Base-by-base conservation (phyloP, 2,888 invertebrate species). In the Aelia acuminata region DNA sequence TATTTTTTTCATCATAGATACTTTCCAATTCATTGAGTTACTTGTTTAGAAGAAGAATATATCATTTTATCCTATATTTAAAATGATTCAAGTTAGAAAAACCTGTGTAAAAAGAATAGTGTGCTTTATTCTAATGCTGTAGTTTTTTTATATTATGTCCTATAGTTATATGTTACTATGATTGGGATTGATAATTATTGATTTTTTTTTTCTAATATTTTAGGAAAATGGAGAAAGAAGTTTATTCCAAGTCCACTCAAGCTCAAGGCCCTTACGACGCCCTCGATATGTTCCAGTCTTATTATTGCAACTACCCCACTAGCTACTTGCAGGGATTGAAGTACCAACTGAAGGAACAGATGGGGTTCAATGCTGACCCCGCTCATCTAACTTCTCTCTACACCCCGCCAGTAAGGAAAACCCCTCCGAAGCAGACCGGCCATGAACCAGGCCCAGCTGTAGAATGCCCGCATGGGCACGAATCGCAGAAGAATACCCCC, bases 291-390 rank as follows among this genome's bases (percentile, higher is more conserved):
- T 87, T 87, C 70, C 87, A 87, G 50, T 80, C 49, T 26, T 87
- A 87, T 75, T 87, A 87, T 80, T 87, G 43, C 80, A 84, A 70
- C 39, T 85, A 50, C 13, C 84, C 87, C 0, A 35, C 53, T 0
- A 87, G 87, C 50, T 87, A 87, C 39, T 49, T 84, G 4, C 39
- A 87, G 26, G 84, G 87, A 22, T 48, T 87, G 39, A 84, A 87
- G 80, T 80, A 80, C 39, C 87, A 87, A 20, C 39, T 87, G n/a
- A 87, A 87, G 50, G 84, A 87, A n/a, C 87, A 87, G 11, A 87
- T 84, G 87, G 50, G 35, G 5, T 50, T 84, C 11, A 47, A 63
- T 8, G 13, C 22, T 1, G 26, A 47, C 1, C 26, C 26, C 18
- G 31, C 8, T 13, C 57, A 53, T n/a, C 50, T 87, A 0, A 49